Percentiles rank a stretch among this genome's conserved stretches.
Evolutionary conservation across 92 coral and sea anemone genomes (phyloP).

Genomic region (Nematostella vectensis): DNA sequence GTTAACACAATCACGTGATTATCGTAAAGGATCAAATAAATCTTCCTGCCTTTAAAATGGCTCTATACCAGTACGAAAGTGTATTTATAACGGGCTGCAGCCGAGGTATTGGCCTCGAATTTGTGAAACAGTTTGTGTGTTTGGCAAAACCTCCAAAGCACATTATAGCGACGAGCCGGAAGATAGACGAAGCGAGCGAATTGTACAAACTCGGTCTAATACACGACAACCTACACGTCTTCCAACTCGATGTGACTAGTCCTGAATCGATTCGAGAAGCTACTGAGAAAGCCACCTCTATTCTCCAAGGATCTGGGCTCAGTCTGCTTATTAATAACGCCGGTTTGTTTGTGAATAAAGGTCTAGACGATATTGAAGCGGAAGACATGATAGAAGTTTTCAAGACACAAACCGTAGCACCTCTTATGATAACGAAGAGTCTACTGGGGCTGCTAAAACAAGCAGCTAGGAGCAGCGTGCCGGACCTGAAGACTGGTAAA

Average conservation of each 20-base stretch:
- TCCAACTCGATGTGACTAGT: slow-evolving; percentile 56
- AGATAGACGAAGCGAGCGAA: slow-evolving; percentile 38
- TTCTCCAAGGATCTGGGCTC: slow-evolving; percentile 41
- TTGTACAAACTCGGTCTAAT: slow-evolving; percentile 31
- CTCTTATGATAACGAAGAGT: slow-evolving; percentile 55
- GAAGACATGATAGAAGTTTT: slow-evolving; percentile 47
- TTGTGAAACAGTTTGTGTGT: slow-evolving; percentile 54
- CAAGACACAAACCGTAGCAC: slow-evolving; percentile 56
- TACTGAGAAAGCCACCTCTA: slow-evolving; percentile 30
- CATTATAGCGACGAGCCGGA: slow-evolving; percentile 69
- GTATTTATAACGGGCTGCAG: slow-evolving; percentile 75
- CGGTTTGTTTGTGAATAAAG: slow-evolving; percentile 1
- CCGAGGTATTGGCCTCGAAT: slow-evolving; percentile 77
- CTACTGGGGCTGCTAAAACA: slow-evolving; percentile 53
- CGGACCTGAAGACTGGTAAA: no score
- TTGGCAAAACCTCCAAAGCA: slow-evolving; percentile 51
- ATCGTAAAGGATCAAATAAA: no score
- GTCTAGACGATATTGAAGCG: slow-evolving; percentile 27
- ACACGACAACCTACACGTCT: slow-evolving; percentile 40
- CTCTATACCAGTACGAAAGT: no score
- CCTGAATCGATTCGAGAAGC: slow-evolving; percentile 23
- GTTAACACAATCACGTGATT: no score
- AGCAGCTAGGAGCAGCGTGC: slow-evolving; percentile 17
- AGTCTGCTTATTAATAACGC: slow-evolving; percentile 69
- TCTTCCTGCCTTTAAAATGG: no score